phyloP scores from a whole-genome alignment of 2,113 vertebrate species.

The Mugil cephalus region DNA sequence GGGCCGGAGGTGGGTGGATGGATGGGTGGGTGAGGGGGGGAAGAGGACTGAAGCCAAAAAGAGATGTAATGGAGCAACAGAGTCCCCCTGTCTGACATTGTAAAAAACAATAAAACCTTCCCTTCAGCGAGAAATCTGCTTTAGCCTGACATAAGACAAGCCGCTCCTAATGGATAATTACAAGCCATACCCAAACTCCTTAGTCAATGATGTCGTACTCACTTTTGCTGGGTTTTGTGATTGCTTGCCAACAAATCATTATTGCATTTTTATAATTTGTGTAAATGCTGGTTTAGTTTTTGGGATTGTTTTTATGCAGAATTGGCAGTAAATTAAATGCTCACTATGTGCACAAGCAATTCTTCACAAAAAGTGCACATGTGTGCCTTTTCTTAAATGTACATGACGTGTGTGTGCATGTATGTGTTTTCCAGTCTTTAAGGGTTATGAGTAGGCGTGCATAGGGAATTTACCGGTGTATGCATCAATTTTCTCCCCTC shows the following conservation, averaged over 20 bases:
- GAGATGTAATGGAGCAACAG: conserved; percentile 54
- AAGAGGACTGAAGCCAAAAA: conserved; percentile 52
- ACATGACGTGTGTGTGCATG: conserved; percentile 5
- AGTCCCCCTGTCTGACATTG: conserved; percentile 67
- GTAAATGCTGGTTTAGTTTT: conserved; percentile 46
- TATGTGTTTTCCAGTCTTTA: conserved; percentile 30
- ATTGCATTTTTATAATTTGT: conserved; percentile 61
- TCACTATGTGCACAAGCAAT: neutral
- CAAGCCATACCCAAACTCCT: conserved; percentile 54
- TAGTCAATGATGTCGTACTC: conserved; percentile 26
- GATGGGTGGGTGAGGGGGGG: conserved; percentile 6
- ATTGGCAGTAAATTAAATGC: conserved; percentile 39
- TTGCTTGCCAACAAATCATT: conserved; percentile 68
- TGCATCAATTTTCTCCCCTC: neutral
- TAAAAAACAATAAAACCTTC: conserved; percentile 65
- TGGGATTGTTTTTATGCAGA: conserved; percentile 26
- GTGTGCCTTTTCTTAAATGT: neutral
- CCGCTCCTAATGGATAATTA: conserved; percentile 53
- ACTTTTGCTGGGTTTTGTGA: conserved; percentile 40
- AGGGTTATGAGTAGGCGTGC: no score
- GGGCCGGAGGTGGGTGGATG: conserved; percentile 49
- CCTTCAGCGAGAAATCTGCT: conserved; percentile 41
- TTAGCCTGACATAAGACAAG: conserved; percentile 52
- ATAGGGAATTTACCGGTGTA: conserved; percentile 34
- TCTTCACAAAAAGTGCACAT: neutral